phyloP scores from a whole-genome alignment of 2,888 invertebrate species.

The Osedax fenrisi region DNA sequence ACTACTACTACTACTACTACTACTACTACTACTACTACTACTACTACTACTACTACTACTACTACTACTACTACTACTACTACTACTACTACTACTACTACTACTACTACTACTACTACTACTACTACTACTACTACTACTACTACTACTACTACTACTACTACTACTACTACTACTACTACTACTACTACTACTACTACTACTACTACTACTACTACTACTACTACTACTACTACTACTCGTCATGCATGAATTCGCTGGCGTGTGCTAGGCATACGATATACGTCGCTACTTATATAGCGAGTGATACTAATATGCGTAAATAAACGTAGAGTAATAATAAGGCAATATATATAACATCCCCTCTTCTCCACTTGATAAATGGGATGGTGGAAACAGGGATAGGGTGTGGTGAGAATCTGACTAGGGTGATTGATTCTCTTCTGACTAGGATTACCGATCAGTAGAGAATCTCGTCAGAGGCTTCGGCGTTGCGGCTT shows the following conservation, averaged over 20 bases:
- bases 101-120: constrained; percentile 33
- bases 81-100: constrained; percentile 30
- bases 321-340: no score
- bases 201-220: constrained; percentile 34
- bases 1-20: constrained; percentile 34
- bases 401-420: no score
- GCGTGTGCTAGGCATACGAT: no score
- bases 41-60: constrained; percentile 33
- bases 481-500: no score
- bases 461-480: no score
- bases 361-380: no score
- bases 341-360: no score
- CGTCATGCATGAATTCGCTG: not conserved
- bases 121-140: constrained; percentile 34
- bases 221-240: constrained; percentile 33
- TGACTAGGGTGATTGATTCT: no score
- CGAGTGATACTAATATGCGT: no score
- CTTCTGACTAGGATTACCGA: no score
- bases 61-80: constrained; percentile 29
- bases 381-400: no score
- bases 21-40: constrained; percentile 31
- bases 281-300: no score
- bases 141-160: constrained; percentile 34
- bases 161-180: constrained; percentile 34
- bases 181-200: constrained; percentile 34